Percentiles rank a stretch among this genome's conserved stretches.
These are phyloP conservation scores for Actinemys pallida DNA, from an alignment of 2,113 vertebrate genomes.

Conservation along the genomic window DNA sequence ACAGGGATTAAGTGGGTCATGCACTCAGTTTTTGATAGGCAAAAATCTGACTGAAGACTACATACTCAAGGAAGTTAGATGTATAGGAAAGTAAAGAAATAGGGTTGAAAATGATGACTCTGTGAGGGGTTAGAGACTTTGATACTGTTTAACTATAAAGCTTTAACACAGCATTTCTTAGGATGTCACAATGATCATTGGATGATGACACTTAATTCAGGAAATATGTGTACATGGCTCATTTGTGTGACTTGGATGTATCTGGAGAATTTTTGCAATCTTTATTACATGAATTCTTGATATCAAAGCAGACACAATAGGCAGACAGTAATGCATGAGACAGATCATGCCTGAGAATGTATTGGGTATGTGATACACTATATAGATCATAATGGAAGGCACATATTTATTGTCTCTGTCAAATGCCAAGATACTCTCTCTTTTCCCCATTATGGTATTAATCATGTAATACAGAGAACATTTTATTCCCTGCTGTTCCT, in stretches of 20 bases:
- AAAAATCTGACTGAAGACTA: background rate
- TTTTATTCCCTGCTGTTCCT: constrained; percentile 41
- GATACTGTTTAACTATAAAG: background rate
- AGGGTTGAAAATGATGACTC: background rate
- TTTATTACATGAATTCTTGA: background rate
- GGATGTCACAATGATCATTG: background rate
- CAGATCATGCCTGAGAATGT: background rate
- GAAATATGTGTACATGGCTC: background rate
- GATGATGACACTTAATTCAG: background rate
- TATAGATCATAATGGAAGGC: background rate
- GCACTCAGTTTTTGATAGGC: background rate
- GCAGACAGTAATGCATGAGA: constrained; percentile 1
- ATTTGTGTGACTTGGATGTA: background rate
- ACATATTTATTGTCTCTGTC: constrained; percentile 61
- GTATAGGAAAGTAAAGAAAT: background rate
- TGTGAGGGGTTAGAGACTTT: background rate
- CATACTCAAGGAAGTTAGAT: background rate
- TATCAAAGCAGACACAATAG: background rate
- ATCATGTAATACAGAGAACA: constrained; percentile 23
- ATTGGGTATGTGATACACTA: background rate
- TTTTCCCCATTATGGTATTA: background rate
- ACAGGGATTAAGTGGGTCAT: background rate
- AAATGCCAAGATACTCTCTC: constrained; percentile 26
- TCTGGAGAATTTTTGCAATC: background rate
- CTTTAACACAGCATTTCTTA: background rate